phyloP scores from a whole-genome alignment of 1,140 invertebrate genomes.

The Neodiprion fabricii region DNA sequence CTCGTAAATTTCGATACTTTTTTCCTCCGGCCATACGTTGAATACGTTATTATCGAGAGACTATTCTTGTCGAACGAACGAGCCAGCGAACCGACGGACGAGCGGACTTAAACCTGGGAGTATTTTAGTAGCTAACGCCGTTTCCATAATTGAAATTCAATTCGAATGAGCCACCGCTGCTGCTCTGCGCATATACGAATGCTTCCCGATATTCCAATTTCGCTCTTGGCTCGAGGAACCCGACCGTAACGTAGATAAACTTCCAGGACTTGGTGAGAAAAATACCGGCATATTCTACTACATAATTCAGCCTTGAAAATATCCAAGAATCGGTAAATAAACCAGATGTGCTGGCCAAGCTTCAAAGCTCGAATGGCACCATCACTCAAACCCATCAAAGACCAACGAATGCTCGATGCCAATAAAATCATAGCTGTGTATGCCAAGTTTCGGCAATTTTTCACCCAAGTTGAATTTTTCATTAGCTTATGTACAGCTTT shows the following conservation, averaged over 20 bases:
- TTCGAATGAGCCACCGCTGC: conserved; percentile 4
- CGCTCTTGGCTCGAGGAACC: not conserved
- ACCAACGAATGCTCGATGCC: too few relatives aligned
- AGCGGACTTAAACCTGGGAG: not conserved
- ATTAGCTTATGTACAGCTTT: too few relatives aligned
- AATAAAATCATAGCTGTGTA: too few relatives aligned
- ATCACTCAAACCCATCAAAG: too few relatives aligned
- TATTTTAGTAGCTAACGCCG: not conserved
- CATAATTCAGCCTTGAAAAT: not conserved
- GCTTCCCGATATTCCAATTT: not conserved
- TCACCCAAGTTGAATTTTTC: too few relatives aligned
- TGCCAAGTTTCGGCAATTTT: too few relatives aligned
- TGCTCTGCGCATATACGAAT: not conserved
- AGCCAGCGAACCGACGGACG: not conserved
- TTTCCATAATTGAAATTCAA: conserved; percentile 8
- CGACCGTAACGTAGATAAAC: not conserved
- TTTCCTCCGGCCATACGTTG: not conserved
- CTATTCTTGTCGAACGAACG: not conserved
- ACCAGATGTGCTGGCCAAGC: too few relatives aligned
- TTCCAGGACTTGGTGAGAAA: not conserved
- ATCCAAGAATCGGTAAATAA: not conserved
- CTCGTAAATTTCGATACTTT: conserved; percentile 12
- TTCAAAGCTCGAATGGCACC: too few relatives aligned
- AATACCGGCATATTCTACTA: not conserved
- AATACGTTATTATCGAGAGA: conserved; percentile 13